phyloP scores from a whole-genome alignment of 1,140 invertebrate genomes.

The Pseudomyrmex concolor region DNA sequence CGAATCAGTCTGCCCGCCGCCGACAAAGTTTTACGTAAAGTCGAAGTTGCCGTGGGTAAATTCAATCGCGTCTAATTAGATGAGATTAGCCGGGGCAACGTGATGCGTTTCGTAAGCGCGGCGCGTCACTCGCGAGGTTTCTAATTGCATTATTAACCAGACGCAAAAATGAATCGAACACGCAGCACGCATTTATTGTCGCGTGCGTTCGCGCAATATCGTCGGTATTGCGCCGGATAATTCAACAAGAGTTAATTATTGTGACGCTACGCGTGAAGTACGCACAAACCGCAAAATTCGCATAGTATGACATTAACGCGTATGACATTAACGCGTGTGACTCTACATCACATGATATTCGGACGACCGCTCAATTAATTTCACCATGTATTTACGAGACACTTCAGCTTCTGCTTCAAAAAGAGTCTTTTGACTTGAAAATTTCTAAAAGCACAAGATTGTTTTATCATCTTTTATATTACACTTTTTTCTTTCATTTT shows the following conservation, averaged over 20 bases:
- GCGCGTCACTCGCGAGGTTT: conserved; percentile 6
- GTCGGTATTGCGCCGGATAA: not conserved
- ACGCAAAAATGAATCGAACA: conserved; percentile 25
- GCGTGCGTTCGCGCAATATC: conserved; percentile 2
- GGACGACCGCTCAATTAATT: not conserved
- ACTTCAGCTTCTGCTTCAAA: not conserved
- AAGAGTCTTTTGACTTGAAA: not conserved
- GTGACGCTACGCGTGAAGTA: not conserved
- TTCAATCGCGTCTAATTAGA: conserved; percentile 59
- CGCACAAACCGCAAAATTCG: conserved; percentile 39
- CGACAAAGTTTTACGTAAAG: conserved; percentile 55
- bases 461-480: no score
- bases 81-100: conserved; percentile 14
- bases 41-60: conserved; percentile 49
- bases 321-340: not conserved
- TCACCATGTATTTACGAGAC: not conserved
- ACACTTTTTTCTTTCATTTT: not conserved
- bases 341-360: conserved; percentile 14
- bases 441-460: not conserved
- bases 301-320: no score
- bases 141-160: conserved; percentile 60
- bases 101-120: conserved; percentile 7
- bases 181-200: no score
- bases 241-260: conserved; percentile 42
- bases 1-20: conserved; percentile 37